A percentile compares a stretch with the other conserved stretches of the same genome.
These are phyloP conservation scores for Microcaecilia unicolor DNA, from an alignment of 2,797 vertebrate genomes.

Conservation along the genomic window DNA sequence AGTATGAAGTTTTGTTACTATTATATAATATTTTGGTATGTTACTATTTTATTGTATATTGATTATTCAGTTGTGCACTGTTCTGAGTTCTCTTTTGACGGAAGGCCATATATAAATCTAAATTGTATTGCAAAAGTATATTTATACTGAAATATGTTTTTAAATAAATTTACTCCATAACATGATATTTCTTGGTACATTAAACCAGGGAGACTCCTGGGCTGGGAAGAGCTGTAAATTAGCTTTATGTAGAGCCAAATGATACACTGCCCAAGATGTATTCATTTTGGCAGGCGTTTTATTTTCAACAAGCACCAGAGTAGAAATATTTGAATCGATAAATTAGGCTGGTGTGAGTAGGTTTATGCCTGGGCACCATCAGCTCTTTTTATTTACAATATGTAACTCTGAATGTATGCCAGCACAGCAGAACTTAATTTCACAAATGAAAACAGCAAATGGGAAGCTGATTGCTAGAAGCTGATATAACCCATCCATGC, in stretches of 20 bases:
- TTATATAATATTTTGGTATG: no score
- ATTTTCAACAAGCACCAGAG: slow-evolving; percentile 3
- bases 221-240: no score
- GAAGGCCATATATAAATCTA: no score
- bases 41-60: no score
- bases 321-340: neutral
- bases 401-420: slow-evolving; percentile 12
- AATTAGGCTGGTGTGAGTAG: neutral
- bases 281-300: slow-evolving; percentile 1
- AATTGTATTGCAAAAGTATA: no score
- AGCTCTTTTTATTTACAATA: slow-evolving; percentile 3
- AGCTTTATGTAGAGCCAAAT: neutral
- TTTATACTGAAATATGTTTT: no score
- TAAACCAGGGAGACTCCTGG: no score
- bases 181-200: no score
- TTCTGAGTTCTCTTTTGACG: no score
- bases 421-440: slow-evolving; percentile 2
- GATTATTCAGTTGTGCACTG: no score
- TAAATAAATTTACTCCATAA: no score
- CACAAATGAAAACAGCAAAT: slow-evolving; percentile 25
- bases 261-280: neutral
- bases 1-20: no score
- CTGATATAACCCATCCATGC: neutral
- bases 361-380: neutral
- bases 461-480: neutral